phyloP scores from a whole-genome alignment of 1,140 invertebrate genomes.

The Apis cerana region DNA sequence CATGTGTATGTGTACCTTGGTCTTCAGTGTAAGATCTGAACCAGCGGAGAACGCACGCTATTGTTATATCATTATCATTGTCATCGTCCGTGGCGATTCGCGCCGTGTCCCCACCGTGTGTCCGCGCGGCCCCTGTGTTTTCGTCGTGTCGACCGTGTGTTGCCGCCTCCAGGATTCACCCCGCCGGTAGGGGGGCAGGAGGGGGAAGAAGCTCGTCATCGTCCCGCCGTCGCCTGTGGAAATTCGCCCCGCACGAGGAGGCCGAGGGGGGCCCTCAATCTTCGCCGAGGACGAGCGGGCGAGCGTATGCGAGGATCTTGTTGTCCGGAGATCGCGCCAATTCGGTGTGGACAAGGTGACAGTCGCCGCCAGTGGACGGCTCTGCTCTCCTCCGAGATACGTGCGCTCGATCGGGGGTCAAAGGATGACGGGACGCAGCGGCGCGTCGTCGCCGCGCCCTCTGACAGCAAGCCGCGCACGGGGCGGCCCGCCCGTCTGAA shows the following conservation, averaged over 20 bases:
- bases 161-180: not conserved
- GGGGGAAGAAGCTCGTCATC: too few species aligned
- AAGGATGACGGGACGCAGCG: slow-evolving; percentile 41
- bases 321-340: not conserved
- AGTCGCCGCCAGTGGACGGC: not conserved
- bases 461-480: slow-evolving; percentile 57
- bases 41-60: slow-evolving; percentile 81
- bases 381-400: slow-evolving; percentile 12
- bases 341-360: slow-evolving; percentile 2
- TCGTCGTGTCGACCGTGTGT: slow-evolving; percentile 15
- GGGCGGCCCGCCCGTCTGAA: slow-evolving; percentile 55
- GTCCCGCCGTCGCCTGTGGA: not conserved
- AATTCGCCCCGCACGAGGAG: not conserved
- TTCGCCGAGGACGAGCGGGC: not conserved
- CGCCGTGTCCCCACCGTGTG: slow-evolving; percentile 47
- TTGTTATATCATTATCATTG: slow-evolving; percentile 81
- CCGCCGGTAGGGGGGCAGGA: not conserved
- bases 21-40: slow-evolving; percentile 81
- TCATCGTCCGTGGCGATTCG: slow-evolving; percentile 66
- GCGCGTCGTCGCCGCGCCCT: slow-evolving; percentile 52
- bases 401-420: not conserved
- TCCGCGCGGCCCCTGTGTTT: not conserved
- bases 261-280: too few species aligned
- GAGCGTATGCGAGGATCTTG: not conserved
- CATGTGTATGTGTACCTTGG: slow-evolving; percentile 80